These are phyloP conservation scores for Trissoscelio sp. DNA, from an alignment of 2,888 invertebrate genomes.

Conservation along the genomic window DNA sequence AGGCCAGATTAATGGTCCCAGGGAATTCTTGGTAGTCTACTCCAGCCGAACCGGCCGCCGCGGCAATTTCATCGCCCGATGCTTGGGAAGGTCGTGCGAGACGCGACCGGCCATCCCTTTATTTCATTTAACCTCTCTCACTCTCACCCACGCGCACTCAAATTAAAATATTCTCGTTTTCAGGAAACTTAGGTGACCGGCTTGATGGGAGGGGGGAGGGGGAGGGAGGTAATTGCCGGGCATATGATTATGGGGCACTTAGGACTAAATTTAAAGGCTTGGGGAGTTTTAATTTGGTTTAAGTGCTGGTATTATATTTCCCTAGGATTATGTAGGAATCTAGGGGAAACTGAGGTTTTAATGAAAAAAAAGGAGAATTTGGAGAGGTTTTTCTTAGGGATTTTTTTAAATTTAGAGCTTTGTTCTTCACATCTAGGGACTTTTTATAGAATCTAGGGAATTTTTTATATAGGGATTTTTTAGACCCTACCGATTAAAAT, in stretches of 20 bases:
- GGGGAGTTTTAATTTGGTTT: slow-evolving; percentile 24
- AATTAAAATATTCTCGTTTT: slow-evolving; percentile 48
- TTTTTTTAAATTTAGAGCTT: too few species aligned
- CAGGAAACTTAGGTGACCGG: slow-evolving; percentile 1
- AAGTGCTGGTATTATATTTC: slow-evolving; percentile 2
- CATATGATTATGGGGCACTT: slow-evolving; percentile 22
- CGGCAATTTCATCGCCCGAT: slow-evolving; percentile 70
- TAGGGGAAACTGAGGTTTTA: neutral
- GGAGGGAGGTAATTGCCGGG: slow-evolving; percentile 18
- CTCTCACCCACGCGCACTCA: slow-evolving; percentile 38
- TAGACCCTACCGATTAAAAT: too few species aligned
- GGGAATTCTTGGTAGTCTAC: slow-evolving; percentile 80
- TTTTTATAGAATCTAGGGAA: too few species aligned
- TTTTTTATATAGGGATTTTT: too few species aligned
- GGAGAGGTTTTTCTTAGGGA: too few species aligned
- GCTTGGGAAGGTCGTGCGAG: slow-evolving; percentile 68
- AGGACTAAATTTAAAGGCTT: slow-evolving; percentile 9
- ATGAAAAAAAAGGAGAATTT: too few species aligned
- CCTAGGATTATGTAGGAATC: neutral
- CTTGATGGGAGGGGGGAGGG: neutral
- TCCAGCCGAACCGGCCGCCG: slow-evolving; percentile 68
- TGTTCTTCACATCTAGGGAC: too few species aligned
- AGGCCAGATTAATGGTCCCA: slow-evolving; percentile 82
- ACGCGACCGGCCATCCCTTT: slow-evolving; percentile 52
- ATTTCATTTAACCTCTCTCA: slow-evolving; percentile 49